Evolutionary conservation across 2,797 vertebrate genomes (phyloP), one percentile per base, ranked within the genome.

Genomic region (Anomalospiza imberbis): DNA sequence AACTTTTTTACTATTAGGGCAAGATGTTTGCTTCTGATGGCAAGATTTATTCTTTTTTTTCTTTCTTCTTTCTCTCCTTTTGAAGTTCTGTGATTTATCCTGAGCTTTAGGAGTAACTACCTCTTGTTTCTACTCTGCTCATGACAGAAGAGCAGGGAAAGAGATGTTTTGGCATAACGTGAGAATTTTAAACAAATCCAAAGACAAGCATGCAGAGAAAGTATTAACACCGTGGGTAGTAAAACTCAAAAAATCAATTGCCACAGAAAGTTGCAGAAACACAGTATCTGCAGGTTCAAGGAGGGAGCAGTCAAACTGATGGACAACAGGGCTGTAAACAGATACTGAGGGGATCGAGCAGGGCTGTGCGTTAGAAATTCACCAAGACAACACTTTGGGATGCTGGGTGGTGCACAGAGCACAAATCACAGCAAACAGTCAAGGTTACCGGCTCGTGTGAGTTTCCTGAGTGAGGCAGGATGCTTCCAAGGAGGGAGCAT

Each of bases 41-140:
- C 6, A 77, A 54, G 40, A 84, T 19, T 44, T 25, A 5, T 19
- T 36, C 1, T 45, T 4, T 15, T 44, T 34, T 34, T 34, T 34
- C 34, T 1, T 3, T 7, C 2, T 16, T 2, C 16, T 14, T 6
- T 10, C 6, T 45, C 7, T 34, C 7, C 19, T 66, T 84, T 44
- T 74, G 15, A 62, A 77, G 7, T 28, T 70, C 42, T 72, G 22
- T 25, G 22, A 50, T 45, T 88, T 68, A 48, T 26, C 32, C 32
- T 48, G 65, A 86, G 4, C n/a, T 80, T 58, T 34, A 40, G 32
- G 18, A 63, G 10, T 32, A 82, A 60, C 9, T 18, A 8, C 11
- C 9, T 73, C 17, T 66, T 36, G 13, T 29, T 88, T 65, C 36
- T 76, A 14, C 18, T 40, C 22, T 48, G 29, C 36, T 89, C 47